phyloP scores from a whole-genome alignment of 92 coral and sea anemone species.

The Plumapathes pennacea region DNA sequence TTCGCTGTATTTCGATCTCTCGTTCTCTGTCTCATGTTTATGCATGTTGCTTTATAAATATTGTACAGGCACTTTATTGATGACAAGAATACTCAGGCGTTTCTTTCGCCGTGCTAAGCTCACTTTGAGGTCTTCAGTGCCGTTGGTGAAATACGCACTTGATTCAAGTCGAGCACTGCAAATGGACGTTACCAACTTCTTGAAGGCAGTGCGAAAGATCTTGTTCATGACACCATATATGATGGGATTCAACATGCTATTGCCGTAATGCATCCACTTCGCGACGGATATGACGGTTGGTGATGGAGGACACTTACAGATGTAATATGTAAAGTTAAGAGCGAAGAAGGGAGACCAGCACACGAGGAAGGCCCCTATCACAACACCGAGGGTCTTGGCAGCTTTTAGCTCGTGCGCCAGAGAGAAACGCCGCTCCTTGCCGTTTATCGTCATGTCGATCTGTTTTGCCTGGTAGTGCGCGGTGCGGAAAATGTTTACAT shows the following conservation, averaged over 20 bases:
- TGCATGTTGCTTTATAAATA: no score
- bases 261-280: slow-evolving; percentile 95
- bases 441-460: slow-evolving; percentile 73
- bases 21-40: no score
- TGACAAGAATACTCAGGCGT: no score
- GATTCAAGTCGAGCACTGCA: no score
- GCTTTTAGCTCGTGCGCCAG: slow-evolving; percentile 87
- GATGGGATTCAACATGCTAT: slow-evolving; percentile 82
- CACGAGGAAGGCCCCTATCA: slow-evolving; percentile 86
- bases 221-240: slow-evolving; percentile 93
- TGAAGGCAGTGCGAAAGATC: slow-evolving; percentile 81
- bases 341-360: slow-evolving; percentile 99
- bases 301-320: slow-evolving; percentile 49
- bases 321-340: slow-evolving; percentile 64
- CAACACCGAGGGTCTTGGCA: slow-evolving; percentile 92
- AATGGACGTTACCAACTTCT: slow-evolving; percentile 49
- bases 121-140: no score
- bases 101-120: no score
- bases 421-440: slow-evolving; percentile 71
- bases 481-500: slow-evolving; percentile 75
- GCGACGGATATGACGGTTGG: slow-evolving; percentile 73
- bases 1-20: no score
- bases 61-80: no score
- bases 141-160: no score
- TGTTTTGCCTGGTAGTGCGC: slow-evolving; percentile 86